Evolutionary conservation across 1,140 invertebrate genomes (phyloP).

Genomic region (Drosophila oshimai): DNA sequence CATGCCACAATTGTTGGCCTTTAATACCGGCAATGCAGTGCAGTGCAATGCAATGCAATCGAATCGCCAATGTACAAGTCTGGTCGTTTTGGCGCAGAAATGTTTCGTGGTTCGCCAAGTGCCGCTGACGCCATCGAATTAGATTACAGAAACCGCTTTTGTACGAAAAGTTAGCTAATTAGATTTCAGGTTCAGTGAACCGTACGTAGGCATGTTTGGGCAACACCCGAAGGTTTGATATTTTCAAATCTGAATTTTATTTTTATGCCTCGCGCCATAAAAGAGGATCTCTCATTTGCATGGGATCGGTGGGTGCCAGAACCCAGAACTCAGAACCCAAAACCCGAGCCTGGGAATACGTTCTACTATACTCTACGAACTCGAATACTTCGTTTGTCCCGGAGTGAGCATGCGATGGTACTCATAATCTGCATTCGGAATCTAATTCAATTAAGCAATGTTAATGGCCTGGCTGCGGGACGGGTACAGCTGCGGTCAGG

Average conservation of each 20-base stretch:
- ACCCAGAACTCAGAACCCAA: no score
- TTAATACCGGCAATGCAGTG: conserved; percentile 33
- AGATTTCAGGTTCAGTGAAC: conserved; percentile 40
- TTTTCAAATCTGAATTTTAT: neutral
- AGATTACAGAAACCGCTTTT: conserved; percentile 45
- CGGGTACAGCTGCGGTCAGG: conserved; percentile 46
- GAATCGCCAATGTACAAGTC: conserved; percentile 27
- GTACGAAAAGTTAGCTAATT: conserved; percentile 35
- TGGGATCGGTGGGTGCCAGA: neutral
- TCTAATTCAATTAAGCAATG: conserved; percentile 78
- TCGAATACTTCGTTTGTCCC: conserved; percentile 15
- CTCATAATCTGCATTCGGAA: conserved; percentile 73
- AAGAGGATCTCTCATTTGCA: conserved; percentile 15
- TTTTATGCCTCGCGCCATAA: conserved; percentile 3
- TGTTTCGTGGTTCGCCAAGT: conserved; percentile 38
- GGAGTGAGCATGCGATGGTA: conserved; percentile 50
- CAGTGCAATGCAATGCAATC: conserved; percentile 17
- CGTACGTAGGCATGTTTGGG: neutral
- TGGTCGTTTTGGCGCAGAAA: conserved; percentile 40
- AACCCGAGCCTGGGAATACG: conserved; percentile 19
- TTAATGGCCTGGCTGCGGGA: conserved; percentile 72
- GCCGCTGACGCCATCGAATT: conserved; percentile 43
- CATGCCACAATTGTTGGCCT: conserved; percentile 57
- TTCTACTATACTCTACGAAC: conserved; percentile 10
- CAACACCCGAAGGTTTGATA: conserved; percentile 1